Evolutionary conservation across 2,113 vertebrate genomes (phyloP).

Genomic region (Sceloporus tristichus): DNA sequence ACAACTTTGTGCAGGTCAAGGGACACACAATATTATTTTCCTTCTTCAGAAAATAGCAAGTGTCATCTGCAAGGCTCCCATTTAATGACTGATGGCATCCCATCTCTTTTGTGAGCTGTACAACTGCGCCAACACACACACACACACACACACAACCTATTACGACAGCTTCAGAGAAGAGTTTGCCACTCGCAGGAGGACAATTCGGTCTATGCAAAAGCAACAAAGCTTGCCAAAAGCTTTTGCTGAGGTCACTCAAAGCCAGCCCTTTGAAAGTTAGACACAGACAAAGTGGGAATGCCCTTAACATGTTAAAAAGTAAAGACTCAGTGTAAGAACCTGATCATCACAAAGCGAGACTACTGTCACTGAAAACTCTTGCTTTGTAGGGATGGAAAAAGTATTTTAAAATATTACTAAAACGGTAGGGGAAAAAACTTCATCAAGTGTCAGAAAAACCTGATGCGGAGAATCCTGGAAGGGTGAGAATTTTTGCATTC

Average conservation of each 20-base stretch:
- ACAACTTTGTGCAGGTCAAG: neutral
- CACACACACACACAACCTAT: neutral
- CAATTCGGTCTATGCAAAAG: neutral
- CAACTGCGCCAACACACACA: neutral
- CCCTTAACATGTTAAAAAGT: no score
- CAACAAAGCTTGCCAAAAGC: neutral
- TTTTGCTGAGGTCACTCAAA: slow-evolving; percentile 4
- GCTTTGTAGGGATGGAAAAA: no score
- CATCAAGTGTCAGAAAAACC: no score
- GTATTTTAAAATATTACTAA: no score
- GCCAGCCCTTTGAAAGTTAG: neutral
- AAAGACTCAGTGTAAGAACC: no score
- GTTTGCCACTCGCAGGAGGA: neutral
- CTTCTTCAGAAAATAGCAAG: slow-evolving; percentile 33
- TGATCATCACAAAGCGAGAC: no score
- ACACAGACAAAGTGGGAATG: neutral
- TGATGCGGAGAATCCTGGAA: no score
- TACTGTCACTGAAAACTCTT: no score
- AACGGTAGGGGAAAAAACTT: no score
- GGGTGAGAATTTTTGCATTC: no score
- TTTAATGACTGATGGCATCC: slow-evolving; percentile 33
- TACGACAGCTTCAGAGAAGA: slow-evolving; percentile 28
- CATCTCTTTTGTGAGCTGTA: neutral
- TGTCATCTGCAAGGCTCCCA: slow-evolving; percentile 22
- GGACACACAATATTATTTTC: slow-evolving; percentile 15